Conservation (phyloP, 2,888 invertebrate species). For the Creontiades dilutus region DNA sequence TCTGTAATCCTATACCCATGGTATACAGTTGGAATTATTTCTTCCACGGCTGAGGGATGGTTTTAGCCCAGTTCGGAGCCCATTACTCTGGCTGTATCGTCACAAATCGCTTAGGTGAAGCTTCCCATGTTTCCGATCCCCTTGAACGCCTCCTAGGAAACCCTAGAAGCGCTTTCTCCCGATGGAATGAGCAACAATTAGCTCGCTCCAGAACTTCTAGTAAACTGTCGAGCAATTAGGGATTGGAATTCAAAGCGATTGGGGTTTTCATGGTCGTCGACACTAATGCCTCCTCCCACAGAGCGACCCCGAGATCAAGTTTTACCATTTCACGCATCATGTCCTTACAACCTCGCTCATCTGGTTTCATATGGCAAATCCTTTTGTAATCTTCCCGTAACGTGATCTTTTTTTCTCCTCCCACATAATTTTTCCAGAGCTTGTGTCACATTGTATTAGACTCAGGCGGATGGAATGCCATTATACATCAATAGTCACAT, state of each 20-base stretch:
- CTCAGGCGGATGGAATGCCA: neutral
- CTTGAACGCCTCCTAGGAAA: neutral
- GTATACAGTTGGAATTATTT: too few species aligned
- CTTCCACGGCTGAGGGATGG: too few species aligned
- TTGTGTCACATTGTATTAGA: neutral
- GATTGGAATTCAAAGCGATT: constrained; percentile 27
- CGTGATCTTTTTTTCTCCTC: neutral
- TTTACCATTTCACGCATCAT: neutral
- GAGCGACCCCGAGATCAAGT: neutral
- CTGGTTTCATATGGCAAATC: neutral
- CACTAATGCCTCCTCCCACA: neutral
- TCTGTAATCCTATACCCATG: too few species aligned
- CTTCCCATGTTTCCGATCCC: neutral
- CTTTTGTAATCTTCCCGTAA: neutral
- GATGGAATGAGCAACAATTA: neutral
- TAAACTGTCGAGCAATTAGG: constrained; percentile 27
- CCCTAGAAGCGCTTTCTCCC: neutral
- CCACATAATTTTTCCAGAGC: neutral
- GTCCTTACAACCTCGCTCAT: neutral
- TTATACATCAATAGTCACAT: too few species aligned
- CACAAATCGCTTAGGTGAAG: neutral
- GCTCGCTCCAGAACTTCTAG: constrained; percentile 1
- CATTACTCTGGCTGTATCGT: neutral
- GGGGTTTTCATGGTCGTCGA: neutral
- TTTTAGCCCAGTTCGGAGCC: too few species aligned